Evolutionary conservation across 2,113 vertebrate genomes (phyloP).

Genomic region (Microtus ochrogaster): DNA sequence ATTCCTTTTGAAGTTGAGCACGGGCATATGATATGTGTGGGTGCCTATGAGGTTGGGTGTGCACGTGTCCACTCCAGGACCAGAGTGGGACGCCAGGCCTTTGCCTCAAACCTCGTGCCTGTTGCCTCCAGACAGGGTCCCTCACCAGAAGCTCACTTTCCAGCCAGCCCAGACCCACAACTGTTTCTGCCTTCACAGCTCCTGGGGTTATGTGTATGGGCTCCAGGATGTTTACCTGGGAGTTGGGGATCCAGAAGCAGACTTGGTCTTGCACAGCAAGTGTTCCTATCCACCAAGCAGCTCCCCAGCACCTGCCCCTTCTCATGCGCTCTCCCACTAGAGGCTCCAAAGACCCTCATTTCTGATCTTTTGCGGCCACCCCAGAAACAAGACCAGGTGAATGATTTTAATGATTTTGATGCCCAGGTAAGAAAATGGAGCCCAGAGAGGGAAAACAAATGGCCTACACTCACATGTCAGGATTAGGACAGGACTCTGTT

Average conservation of each 20-base stretch:
- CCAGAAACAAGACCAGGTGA: conserved; percentile 2
- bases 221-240: neutral
- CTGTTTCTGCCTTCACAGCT: neutral
- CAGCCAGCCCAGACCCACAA: neutral
- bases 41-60: neutral
- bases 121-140: neutral
- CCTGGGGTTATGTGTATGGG: neutral
- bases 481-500: neutral
- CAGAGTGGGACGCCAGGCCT: neutral
- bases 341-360: conserved; percentile 51
- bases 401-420: neutral
- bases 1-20: neutral
- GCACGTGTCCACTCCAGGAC: neutral
- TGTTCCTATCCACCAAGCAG: neutral
- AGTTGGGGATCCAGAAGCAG: neutral
- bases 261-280: neutral
- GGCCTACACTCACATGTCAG: neutral
- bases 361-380: neutral
- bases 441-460: neutral
- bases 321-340: neutral
- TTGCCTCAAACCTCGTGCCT: neutral
- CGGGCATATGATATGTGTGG: neutral
- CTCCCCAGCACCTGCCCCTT: conserved; percentile 9
- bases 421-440: neutral
- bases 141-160: neutral